phyloP scores from a whole-genome alignment of 2,113 vertebrate genomes.

The Colaptes auratus region DNA sequence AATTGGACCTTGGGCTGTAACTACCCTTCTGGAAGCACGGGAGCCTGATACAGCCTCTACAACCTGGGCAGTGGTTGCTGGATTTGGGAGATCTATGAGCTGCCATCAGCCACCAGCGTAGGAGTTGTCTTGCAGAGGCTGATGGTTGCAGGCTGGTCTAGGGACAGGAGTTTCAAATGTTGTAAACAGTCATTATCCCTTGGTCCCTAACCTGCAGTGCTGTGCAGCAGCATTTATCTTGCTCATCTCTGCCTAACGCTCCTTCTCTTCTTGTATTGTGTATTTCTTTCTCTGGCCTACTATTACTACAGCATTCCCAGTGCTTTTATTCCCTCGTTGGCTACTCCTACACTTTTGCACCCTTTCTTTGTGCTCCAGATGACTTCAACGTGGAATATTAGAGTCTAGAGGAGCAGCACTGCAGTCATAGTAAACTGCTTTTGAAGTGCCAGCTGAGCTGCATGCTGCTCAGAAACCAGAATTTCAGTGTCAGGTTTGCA shows the following conservation, averaged over 20 bases:
- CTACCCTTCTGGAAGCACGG: background rate
- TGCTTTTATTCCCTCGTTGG: background rate
- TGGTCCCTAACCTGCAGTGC: background rate
- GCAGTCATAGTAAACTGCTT: background rate
- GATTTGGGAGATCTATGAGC: background rate
- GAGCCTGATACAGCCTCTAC: background rate
- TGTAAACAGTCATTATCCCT: background rate
- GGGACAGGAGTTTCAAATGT: background rate
- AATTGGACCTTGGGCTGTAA: background rate
- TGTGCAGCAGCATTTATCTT: background rate
- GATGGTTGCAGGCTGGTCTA: background rate
- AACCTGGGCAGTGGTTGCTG: background rate
- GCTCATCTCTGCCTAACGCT: background rate
- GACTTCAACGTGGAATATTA: background rate
- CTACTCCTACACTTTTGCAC: background rate
- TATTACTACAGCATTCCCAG: background rate
- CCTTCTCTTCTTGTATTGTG: background rate
- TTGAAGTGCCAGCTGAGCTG: background rate
- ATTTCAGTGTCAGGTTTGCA: background rate
- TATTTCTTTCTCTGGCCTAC: background rate
- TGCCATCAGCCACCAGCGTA: background rate
- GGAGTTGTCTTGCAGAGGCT: background rate
- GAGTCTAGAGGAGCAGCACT: background rate
- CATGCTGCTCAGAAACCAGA: background rate
- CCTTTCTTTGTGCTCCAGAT: background rate